phyloP scores from a whole-genome alignment of 2,797 vertebrate genomes.

The Phataginus tetradactyla region DNA sequence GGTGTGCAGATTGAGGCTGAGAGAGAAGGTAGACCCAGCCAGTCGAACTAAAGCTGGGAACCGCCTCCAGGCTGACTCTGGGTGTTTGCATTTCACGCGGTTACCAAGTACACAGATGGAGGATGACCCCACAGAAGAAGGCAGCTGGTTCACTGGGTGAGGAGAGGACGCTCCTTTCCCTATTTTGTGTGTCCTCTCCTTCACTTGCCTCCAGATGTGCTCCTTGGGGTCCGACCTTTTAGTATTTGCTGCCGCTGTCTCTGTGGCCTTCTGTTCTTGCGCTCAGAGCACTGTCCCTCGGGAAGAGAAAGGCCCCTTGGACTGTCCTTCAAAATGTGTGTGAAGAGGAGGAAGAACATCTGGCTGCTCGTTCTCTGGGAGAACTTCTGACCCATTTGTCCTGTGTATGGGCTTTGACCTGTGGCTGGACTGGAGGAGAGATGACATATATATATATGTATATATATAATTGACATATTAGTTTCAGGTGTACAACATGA shows the following conservation, averaged over 20 bases:
- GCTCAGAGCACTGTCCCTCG: too few relatives aligned
- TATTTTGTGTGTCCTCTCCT: not conserved
- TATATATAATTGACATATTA: not conserved
- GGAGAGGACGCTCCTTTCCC: not conserved
- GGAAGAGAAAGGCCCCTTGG: not conserved
- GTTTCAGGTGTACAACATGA: not conserved
- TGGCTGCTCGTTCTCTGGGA: not conserved
- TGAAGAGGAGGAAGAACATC: not conserved
- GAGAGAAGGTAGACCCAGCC: not conserved
- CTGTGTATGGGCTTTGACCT: not conserved
- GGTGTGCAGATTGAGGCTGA: not conserved
- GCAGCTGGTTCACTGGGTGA: not conserved
- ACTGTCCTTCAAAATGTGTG: not conserved
- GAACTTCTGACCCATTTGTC: not conserved
- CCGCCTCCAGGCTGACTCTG: fast-evolving
- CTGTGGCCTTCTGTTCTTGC: not conserved
- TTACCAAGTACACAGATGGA: not conserved
- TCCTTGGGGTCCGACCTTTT: not conserved
- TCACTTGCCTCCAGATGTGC: not conserved
- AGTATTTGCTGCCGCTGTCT: not conserved
- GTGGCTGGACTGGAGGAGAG: not conserved
- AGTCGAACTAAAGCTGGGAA: not conserved
- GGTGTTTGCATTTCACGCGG: fast-evolving
- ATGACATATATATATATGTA: not conserved
- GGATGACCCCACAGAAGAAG: not conserved